Base-by-base conservation (phyloP, 2,888 invertebrate species). In the Dryobota labecula region DNA sequence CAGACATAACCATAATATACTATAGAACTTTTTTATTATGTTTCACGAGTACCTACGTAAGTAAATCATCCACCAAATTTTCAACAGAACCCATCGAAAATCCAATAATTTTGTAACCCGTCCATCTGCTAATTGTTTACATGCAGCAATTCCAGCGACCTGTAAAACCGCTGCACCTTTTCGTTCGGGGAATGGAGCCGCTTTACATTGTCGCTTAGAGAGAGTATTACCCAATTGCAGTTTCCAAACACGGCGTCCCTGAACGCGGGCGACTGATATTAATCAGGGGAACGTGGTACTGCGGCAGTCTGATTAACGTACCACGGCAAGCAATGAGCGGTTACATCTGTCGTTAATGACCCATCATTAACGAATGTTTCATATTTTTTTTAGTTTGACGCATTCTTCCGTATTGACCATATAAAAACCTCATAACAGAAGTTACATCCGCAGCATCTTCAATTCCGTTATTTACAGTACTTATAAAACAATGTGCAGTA, bases 201-300 rank as follows among this genome's bases (percentile, higher is more conserved):
- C 66, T 66, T 63, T 54, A 60, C 70, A 72, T 61, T 61, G 73
- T n/a, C 73, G 78, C 74, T 84, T 77, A 78, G 76, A 80, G 75
- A 65, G 73, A 76, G 82, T 74, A 84, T 84, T 82, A 81, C 64
- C 77, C 84, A 84, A 84, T 82, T 79, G 86, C 84, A 83, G 81
- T 84, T 82, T 63, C 83, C 76, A 75, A 84, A 85, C 79, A 72
- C 62, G 33, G 66, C 36, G 66, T 77, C 83, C 73, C 86, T 54
- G 61, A 65, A 69, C 78, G 74, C 68, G 70, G 74, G 64, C 76
- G 70, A 76, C 80, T 82, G 84, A 84, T 87, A 86, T 87, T 87
- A 86, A 87, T 87, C 87, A 85, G 82, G 49, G 71, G 61, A 82
- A 61, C 68, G 62, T 80, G 67, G 70, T 72, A 66, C 72, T 74